phyloP scores from a whole-genome alignment of 1,140 invertebrate genomes.

The Magallana ariakensis region DNA sequence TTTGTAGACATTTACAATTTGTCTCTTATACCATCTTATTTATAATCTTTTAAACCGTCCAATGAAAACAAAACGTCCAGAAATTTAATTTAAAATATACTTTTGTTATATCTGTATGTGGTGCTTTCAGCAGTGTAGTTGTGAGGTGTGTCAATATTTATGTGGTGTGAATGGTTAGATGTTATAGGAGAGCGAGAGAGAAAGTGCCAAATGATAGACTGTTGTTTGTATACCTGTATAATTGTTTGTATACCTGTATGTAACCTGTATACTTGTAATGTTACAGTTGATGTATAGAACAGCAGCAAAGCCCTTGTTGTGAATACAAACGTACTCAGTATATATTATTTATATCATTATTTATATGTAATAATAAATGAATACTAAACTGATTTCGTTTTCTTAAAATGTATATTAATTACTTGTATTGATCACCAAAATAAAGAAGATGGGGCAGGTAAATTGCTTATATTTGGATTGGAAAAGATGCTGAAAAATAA shows the following conservation, averaged over 20 bases:
- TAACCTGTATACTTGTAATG: background rate
- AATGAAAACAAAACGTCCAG: background rate
- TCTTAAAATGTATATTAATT: background rate
- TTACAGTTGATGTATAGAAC: background rate
- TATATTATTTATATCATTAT: conserved; percentile 4
- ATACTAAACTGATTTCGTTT: background rate
- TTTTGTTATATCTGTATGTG: conserved; percentile 5
- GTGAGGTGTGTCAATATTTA: no score
- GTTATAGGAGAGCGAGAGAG: no score
- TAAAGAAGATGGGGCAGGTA: no score
- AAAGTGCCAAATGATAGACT: no score
- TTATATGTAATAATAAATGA: conserved; percentile 20
- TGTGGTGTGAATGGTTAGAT: no score
- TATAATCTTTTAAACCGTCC: background rate
- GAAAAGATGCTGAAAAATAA: no score
- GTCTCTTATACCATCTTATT: background rate
- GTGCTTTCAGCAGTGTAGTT: conserved; percentile 16
- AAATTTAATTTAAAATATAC: background rate
- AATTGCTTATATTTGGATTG: no score
- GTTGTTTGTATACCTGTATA: no score
- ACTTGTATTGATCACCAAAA: no score
- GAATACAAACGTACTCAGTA: background rate
- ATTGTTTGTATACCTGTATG: background rate
- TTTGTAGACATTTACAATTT: background rate
- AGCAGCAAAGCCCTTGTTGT: background rate